Evolutionary conservation across 2,797 vertebrate species (phyloP).

Genomic region (Labroides dimidiatus): DNA sequence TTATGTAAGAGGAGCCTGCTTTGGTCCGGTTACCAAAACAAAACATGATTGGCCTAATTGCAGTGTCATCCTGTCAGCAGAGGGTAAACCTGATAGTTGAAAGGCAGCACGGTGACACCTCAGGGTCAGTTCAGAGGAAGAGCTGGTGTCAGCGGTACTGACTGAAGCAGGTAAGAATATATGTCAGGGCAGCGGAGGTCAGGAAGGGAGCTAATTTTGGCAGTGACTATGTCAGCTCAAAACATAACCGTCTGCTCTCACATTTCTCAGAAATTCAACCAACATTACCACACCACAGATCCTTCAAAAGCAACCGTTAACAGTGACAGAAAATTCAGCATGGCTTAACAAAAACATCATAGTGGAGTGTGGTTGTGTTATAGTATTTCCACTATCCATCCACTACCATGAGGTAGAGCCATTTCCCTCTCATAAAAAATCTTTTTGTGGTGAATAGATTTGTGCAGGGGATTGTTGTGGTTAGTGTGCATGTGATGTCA

Average conservation of each 20-base stretch:
- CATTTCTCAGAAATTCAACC: constrained; percentile 13
- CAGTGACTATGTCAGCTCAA: constrained; percentile 29
- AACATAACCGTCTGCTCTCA: constrained; percentile 30
- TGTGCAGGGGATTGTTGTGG: neutral
- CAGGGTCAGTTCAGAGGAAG: constrained; percentile 46
- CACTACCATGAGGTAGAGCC: neutral
- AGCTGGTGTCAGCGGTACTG: constrained; percentile 55
- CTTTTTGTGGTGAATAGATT: neutral
- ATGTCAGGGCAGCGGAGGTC: constrained; percentile 41
- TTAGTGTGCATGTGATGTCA: neutral
- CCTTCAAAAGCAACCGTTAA: neutral
- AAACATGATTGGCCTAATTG: constrained; percentile 52
- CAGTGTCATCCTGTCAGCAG: constrained; percentile 40
- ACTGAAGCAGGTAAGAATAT: constrained; percentile 34
- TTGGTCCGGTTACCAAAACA: constrained; percentile 34
- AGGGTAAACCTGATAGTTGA: constrained; percentile 50
- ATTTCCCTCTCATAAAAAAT: neutral
- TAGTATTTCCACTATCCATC: neutral
- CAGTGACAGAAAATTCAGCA: too few species aligned
- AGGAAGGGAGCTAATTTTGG: constrained; percentile 51
- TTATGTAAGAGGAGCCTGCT: constrained; percentile 12
- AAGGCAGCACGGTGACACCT: constrained; percentile 25
- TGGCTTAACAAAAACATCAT: neutral
- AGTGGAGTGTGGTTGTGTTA: neutral
- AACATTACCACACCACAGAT: neutral